Evolutionary conservation across 2,113 vertebrate genomes (phyloP).

Genomic region (Eulemur rufifrons): DNA sequence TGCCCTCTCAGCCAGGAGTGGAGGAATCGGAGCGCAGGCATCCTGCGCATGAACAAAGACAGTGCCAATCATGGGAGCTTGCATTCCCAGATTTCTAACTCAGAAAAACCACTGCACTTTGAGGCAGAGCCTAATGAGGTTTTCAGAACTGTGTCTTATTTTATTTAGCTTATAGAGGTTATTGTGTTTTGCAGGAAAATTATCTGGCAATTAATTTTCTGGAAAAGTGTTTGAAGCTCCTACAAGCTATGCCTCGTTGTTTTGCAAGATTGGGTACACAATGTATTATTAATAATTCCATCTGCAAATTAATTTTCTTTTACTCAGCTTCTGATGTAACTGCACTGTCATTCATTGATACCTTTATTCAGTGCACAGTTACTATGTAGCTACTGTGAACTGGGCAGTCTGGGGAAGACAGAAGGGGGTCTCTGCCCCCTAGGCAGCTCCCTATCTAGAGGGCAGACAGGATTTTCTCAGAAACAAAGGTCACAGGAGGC

Average conservation of each 20-base stretch:
- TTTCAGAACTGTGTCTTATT: constrained; percentile 24
- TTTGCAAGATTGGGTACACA: constrained; percentile 50
- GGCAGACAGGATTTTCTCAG: not conserved
- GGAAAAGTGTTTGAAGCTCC: constrained; percentile 55
- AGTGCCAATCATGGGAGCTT: not conserved
- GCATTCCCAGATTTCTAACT: not conserved
- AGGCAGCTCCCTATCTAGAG: not conserved
- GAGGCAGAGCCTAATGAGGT: constrained; percentile 46
- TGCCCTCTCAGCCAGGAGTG: not conserved
- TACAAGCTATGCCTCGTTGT: constrained; percentile 69
- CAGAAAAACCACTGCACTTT: not conserved
- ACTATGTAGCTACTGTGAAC: not conserved
- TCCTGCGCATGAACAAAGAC: not conserved
- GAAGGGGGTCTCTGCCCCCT: not conserved
- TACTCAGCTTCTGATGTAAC: constrained; percentile 52
- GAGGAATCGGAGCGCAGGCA: not conserved
- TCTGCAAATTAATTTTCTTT: constrained; percentile 73
- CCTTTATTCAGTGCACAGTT: not conserved
- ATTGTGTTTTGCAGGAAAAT: constrained; percentile 49
- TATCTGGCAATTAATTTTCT: constrained; percentile 60
- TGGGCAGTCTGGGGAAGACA: not conserved
- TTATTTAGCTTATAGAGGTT: constrained; percentile 37
- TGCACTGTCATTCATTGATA: constrained; percentile 51
- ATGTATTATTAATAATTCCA: constrained; percentile 49
- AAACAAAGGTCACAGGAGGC: not conserved